phyloP scores from a whole-genome alignment of 2,797 vertebrate genomes.

The Silurus aristotelis region DNA sequence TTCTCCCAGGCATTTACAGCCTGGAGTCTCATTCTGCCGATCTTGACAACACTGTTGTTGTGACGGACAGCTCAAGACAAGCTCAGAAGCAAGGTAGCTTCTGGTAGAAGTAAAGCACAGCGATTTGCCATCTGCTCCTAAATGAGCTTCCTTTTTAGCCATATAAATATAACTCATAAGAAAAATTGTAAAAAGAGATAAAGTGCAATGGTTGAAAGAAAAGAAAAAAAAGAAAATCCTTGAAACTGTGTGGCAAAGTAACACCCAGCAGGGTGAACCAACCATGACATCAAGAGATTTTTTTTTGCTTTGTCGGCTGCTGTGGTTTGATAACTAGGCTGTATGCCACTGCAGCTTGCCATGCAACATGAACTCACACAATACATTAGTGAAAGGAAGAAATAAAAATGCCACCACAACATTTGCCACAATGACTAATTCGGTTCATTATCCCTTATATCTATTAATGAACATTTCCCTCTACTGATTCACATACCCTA shows the following conservation, averaged over 20 bases:
- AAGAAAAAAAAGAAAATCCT: too few species aligned
- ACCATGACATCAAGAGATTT: conserved; percentile 39
- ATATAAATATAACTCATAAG: not conserved
- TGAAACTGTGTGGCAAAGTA: conserved; percentile 23
- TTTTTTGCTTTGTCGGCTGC: conserved; percentile 17
- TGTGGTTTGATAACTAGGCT: conserved; percentile 26
- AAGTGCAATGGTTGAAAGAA: not conserved
- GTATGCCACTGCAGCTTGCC: conserved; percentile 12
- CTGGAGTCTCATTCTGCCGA: conserved; percentile 9
- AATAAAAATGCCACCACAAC: not conserved
- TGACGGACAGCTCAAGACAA: conserved; percentile 41
- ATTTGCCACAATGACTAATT: not conserved
- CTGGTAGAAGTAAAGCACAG: conserved; percentile 70
- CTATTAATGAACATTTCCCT: conserved; percentile 17
- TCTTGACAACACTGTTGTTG: conserved; percentile 22
- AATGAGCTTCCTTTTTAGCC: conserved; percentile 72
- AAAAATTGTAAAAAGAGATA: not conserved
- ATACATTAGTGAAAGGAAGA: conserved; percentile 3
- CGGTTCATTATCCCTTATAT: conserved; percentile 14
- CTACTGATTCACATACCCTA: conserved; percentile 15
- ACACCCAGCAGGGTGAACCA: conserved; percentile 15
- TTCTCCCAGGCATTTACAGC: conserved; percentile 5
- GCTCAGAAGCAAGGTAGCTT: conserved; percentile 71
- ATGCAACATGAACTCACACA: conserved; percentile 18
- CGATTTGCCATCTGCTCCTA: conserved; percentile 71